Evolutionary conservation across 1,140 invertebrate genomes (phyloP), one percentile per base, ranked within the genome.

Genomic region (Colletes gigas): DNA sequence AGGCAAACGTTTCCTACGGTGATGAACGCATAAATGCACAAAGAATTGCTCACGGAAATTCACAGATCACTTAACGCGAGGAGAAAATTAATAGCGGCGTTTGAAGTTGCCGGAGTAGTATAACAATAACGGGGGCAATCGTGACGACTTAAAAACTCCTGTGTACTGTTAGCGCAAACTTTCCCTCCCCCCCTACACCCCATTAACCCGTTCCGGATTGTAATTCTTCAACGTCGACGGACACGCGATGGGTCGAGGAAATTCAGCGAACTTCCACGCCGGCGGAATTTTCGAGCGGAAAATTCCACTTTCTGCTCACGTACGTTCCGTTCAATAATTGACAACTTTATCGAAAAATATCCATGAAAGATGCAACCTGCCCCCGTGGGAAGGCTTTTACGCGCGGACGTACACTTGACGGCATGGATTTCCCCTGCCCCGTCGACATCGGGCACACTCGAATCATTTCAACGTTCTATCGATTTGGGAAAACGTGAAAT

Each of bases 161-260:
- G 74, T 71, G 59, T 77, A 73, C 81, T 69, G 81, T 81, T 86
- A 70, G 65, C 59, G 67, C 62, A 80, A 83, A 85, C 67, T 83
- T 85, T 30, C 30, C 69, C 72, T 55, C 67, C 2, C 30, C 69
- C 72, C 60, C 67, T n/a, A 19, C 55, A 44, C 68, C 57, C 50
- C 50, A 50, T 50, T 50, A 50, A 9, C 52, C 30, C 55, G 60
- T 78, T 44, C 76, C 44, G 62, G 68, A 68, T 83, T 83, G 74
- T 78, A 85, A 82, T 86, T 85, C 85, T 83, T 83, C 72, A 82
- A 74, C 66, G 85, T 83, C 85, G 63, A 86, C 84, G 81, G 71
- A 80, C 76, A 86, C 84, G 76, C 84, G 80, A 85, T 86, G 71
- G 84, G 54, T 50, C 63, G 74, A 70, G 79, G 77, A 70, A 86